These are phyloP conservation scores for Habrosyne pyritoides DNA, from an alignment of 2,888 invertebrate genomes.

Conservation along the genomic window DNA sequence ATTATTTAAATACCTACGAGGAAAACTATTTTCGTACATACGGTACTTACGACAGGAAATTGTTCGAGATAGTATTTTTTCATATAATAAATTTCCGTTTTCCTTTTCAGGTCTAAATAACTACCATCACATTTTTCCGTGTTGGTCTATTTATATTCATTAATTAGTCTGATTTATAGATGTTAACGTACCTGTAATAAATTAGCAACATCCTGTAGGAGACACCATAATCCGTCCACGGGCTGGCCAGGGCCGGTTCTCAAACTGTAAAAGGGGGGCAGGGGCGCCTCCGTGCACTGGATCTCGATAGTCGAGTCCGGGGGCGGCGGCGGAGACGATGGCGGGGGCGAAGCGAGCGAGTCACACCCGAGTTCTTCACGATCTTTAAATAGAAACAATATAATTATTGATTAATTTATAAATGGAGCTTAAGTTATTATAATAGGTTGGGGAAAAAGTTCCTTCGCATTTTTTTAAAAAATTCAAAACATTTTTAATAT, in stretches of 20 bases:
- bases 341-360: constrained; percentile 83
- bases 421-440: no score
- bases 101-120: neutral
- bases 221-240: constrained; percentile 88
- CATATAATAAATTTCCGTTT: neutral
- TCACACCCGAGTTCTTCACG: constrained; percentile 84
- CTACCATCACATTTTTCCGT: no score
- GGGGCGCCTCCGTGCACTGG: constrained; percentile 90
- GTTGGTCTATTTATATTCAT: neutral
- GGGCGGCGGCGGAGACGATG: constrained; percentile 79
- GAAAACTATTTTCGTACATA: neutral
- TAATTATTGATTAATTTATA: neutral
- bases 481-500: no score
- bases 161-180: neutral
- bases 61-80: neutral
- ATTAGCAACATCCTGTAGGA: constrained; percentile 91
- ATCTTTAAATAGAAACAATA: constrained; percentile 54
- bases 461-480: no score
- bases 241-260: constrained; percentile 83
- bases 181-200: constrained; percentile 82
- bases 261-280: constrained; percentile 92
- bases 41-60: neutral
- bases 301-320: constrained; percentile 87
- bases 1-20: neutral
- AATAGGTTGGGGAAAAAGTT: no score